Percentiles rank a stretch among this genome's conserved stretches.
Evolutionary conservation across 2,113 vertebrate genomes (phyloP).

Genomic region (Oryzias celebensis): DNA sequence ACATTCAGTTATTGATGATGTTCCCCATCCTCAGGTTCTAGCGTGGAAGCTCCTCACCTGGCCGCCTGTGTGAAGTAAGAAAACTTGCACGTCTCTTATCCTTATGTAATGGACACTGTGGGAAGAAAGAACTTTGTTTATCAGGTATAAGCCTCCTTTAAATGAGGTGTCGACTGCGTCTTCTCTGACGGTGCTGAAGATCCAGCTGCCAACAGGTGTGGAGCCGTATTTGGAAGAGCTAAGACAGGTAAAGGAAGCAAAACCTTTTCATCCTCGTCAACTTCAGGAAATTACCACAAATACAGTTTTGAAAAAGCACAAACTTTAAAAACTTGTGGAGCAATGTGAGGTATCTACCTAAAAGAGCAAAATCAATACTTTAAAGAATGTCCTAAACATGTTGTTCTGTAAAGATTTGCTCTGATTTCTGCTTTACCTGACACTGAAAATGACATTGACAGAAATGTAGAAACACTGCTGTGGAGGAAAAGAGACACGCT

Average conservation of each 20-base stretch:
- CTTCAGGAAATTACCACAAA: too few species aligned
- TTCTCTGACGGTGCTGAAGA: constrained; percentile 86
- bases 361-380: too few species aligned
- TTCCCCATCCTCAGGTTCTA: constrained; percentile 46
- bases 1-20: background rate
- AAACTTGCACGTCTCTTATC: background rate
- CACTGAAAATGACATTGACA: too few species aligned
- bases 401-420: too few species aligned
- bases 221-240: constrained; percentile 82
- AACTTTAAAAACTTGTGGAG: background rate
- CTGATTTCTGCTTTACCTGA: too few species aligned
- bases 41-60: constrained; percentile 62
- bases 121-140: constrained; percentile 6
- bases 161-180: constrained; percentile 75
- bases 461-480: too few species aligned
- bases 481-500: too few species aligned
- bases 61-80: constrained; percentile 89
- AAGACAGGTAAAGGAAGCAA: constrained; percentile 68
- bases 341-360: too few species aligned
- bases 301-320: background rate
- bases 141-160: constrained; percentile 80
- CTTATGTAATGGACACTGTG: background rate
- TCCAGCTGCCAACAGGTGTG: constrained; percentile 86
- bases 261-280: background rate
- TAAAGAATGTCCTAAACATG: too few species aligned